Evolutionary conservation across 2,797 vertebrate species (phyloP).

Genomic region (Tauraco hartlaubi): DNA sequence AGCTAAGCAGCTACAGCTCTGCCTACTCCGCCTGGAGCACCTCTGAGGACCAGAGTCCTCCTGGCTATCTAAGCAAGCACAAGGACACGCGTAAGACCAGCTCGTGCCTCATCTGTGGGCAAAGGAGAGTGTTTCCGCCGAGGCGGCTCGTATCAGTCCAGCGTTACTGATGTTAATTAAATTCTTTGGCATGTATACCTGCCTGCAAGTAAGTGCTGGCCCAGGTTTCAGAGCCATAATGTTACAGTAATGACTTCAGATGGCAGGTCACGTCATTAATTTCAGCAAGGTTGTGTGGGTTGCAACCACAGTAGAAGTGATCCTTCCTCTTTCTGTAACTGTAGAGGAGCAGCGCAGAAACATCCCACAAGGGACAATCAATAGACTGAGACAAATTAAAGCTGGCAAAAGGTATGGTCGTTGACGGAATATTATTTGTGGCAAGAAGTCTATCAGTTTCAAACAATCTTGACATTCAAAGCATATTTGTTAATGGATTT

Average conservation of each 20-base stretch:
- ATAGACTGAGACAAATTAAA: slow-evolving; percentile 27
- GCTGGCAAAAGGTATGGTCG: neutral
- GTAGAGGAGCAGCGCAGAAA: neutral
- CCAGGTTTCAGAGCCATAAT: neutral
- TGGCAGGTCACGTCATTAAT: slow-evolving; percentile 4
- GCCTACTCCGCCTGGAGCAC: neutral
- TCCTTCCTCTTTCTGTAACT: neutral
- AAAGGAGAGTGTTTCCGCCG: neutral
- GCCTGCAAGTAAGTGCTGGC: neutral
- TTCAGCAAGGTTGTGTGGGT: neutral
- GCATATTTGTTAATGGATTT: neutral
- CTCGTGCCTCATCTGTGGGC: neutral
- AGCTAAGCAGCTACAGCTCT: neutral
- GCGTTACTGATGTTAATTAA: neutral
- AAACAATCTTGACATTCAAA: neutral
- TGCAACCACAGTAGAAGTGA: neutral
- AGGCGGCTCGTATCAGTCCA: neutral
- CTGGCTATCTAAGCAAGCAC: neutral
- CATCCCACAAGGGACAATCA: neutral
- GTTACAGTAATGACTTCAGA: slow-evolving; percentile 28
- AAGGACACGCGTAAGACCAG: neutral
- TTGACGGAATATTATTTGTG: neutral
- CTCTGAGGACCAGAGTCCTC: neutral
- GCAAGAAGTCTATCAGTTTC: neutral
- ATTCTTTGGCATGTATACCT: neutral